Conservation (phyloP, 2,113 vertebrate species). For the Hymenochirus boettgeri region DNA sequence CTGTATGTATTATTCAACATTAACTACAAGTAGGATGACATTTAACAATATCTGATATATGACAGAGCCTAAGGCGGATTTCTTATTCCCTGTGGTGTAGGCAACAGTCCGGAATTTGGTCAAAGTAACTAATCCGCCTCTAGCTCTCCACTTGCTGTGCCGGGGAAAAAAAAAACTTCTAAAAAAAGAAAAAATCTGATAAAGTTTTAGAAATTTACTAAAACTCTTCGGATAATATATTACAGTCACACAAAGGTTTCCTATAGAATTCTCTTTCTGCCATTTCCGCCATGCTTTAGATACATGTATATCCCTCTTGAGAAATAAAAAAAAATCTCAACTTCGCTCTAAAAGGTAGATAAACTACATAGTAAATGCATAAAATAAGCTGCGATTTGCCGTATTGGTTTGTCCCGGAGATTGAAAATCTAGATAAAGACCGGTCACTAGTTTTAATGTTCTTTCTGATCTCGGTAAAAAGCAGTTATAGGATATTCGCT, state of each 20-base stretch:
- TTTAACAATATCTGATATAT: slow-evolving; percentile 33
- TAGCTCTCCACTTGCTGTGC: slow-evolving; percentile 26
- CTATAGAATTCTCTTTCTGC: background rate
- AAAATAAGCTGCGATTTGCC: background rate
- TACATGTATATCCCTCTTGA: background rate
- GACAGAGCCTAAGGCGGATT: slow-evolving; percentile 12
- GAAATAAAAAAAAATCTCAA: background rate
- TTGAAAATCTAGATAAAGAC: background rate
- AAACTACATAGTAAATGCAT: background rate
- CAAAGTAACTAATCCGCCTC: slow-evolving; percentile 23
- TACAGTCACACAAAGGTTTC: slow-evolving; percentile 16
- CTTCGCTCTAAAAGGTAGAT: too few relatives aligned
- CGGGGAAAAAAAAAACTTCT: slow-evolving; percentile 24
- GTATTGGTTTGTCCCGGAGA: background rate
- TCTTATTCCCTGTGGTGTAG: slow-evolving; percentile 20
- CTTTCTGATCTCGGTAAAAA: background rate
- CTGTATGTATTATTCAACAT: slow-evolving; percentile 24
- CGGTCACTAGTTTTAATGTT: background rate
- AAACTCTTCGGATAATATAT: slow-evolving; percentile 11
- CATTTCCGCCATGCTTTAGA: background rate
- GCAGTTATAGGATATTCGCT: background rate
- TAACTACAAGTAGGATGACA: slow-evolving; percentile 33
- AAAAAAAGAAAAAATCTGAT: slow-evolving; percentile 7
- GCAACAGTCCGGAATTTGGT: slow-evolving; percentile 34
- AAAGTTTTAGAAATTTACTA: slow-evolving; percentile 26